Evolutionary conservation across 2,797 vertebrate species (phyloP).

Genomic region (Neostethus bicornis): DNA sequence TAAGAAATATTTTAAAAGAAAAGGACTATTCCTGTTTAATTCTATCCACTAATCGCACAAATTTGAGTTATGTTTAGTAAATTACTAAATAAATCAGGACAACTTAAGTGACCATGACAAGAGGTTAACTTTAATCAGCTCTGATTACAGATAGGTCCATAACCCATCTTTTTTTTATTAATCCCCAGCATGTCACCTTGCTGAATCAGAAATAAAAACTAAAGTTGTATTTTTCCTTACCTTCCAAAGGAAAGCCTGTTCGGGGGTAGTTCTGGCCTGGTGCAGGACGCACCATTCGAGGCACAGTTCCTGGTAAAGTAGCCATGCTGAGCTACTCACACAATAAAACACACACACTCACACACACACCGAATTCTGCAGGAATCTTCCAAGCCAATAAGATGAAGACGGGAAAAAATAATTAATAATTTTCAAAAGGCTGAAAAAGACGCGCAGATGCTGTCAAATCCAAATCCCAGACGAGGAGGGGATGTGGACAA

Average conservation of each 20-base stretch:
- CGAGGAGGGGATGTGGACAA: conserved; percentile 66
- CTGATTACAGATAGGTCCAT: conserved; percentile 44
- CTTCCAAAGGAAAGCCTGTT: conserved; percentile 93
- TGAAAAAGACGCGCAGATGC: conserved; percentile 33
- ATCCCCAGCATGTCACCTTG: conserved; percentile 51
- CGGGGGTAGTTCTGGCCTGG: conserved; percentile 93
- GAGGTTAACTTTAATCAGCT: conserved; percentile 47
- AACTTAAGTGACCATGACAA: conserved; percentile 7
- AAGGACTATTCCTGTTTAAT: neutral
- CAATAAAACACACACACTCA: conserved; percentile 47
- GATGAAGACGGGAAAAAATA: conserved; percentile 1
- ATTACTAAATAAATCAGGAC: neutral
- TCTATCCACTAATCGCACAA: neutral
- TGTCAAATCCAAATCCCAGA: conserved; percentile 75
- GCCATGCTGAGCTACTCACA: conserved; percentile 84
- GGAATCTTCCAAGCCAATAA: conserved; percentile 59
- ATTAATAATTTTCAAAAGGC: conserved; percentile 51
- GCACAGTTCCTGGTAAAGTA: conserved; percentile 87
- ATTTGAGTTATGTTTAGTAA: neutral
- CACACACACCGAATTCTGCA: conserved; percentile 36
- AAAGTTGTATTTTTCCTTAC: conserved; percentile 69
- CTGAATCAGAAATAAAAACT: conserved; percentile 32
- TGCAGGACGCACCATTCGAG: conserved; percentile 91
- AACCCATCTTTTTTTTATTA: conserved; percentile 44
- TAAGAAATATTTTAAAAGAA: neutral